Evolutionary conservation across 2,797 vertebrate genomes (phyloP), one percentile per base, ranked within the genome.

Genomic region (Hydrolagus colliei): DNA sequence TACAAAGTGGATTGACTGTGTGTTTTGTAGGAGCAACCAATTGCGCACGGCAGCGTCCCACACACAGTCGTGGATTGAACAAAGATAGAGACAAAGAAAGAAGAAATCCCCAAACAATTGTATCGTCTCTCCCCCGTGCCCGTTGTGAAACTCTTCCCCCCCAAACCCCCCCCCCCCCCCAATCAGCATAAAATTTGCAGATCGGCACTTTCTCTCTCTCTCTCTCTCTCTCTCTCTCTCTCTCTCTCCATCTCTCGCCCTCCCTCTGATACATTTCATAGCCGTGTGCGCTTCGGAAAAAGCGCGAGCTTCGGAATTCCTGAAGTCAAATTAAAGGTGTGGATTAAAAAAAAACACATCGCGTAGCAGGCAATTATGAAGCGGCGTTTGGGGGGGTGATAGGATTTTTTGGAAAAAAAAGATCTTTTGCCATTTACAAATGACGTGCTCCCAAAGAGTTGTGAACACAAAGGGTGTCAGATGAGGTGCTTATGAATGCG

Each of bases 111-210:
- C 27, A 27, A 27, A 27, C 27, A 27, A 27, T 27, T 27, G 27
- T 27, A 27, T 27, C 27, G 1, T 27, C 27, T 27, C 27, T 27
- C 27, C 27, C 27, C 27, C 27, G 27, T 27, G 27, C 27, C 94
- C 93, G 92, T 93, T 91, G 94, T 88, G 94, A 82, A 65, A 27
- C 91, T 86, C 89, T 90, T 91, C 89, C 91, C 93, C 92, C 93
- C 92, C 91, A 92, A 93, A 93, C 90, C 92, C 90, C 93, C 88
- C 89, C 89, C 92, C 93, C 94, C 93, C 93, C 94, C 96, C 94
- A 95, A 95, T 96, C 95, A 95, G 92, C 89, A 88, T 68, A 67
- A 27, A 68, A 35, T 82, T 82, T 20, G 79, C 68, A 35, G 68
- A 82, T 67, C 10, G 4, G 32, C 68, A 14, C 52, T 75, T 82